phyloP scores from a whole-genome alignment of 2,797 vertebrate species.

The Parotocinclus haroldoi region DNA sequence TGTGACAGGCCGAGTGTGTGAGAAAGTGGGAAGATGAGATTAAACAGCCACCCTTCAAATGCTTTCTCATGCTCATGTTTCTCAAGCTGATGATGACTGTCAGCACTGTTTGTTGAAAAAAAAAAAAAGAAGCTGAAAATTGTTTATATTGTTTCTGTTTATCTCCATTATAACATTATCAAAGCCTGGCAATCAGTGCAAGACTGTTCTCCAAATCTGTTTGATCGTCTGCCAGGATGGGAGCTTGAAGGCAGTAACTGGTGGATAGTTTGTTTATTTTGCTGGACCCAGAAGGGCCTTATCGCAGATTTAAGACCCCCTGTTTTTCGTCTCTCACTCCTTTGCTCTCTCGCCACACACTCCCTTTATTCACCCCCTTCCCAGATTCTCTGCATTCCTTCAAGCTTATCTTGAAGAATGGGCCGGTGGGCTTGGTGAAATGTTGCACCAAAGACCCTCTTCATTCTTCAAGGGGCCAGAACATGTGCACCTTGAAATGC shows the following conservation, averaged over 20 bases:
- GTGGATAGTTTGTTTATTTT: slow-evolving; percentile 37
- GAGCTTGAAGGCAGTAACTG: slow-evolving; percentile 26
- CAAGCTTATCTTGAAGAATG: slow-evolving; percentile 82
- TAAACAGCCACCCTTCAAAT: slow-evolving; percentile 5
- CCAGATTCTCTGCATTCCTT: slow-evolving; percentile 78
- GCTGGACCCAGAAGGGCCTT: slow-evolving; percentile 32
- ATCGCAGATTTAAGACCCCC: slow-evolving; percentile 43
- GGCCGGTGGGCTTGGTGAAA: slow-evolving; percentile 67
- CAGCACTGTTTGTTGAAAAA: slow-evolving; percentile 11
- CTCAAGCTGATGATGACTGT: not conserved
- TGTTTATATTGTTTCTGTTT: slow-evolving; percentile 6
- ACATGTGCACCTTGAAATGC: slow-evolving; percentile 71
- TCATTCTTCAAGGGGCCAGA: slow-evolving; percentile 58
- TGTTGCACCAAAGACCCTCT: slow-evolving; percentile 67
- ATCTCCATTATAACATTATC: slow-evolving; percentile 11
- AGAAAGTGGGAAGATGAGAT: slow-evolving; percentile 12
- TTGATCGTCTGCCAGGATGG: slow-evolving; percentile 25
- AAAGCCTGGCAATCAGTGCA: slow-evolving; percentile 13
- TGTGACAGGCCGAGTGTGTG: not conserved
- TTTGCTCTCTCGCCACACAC: slow-evolving; percentile 24
- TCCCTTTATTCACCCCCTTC: slow-evolving; percentile 47
- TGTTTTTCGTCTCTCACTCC: slow-evolving; percentile 42
- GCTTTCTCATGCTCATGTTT: too few species aligned
- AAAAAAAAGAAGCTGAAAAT: slow-evolving; percentile 14
- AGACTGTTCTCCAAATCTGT: slow-evolving; percentile 11